A percentile compares a stretch with the other conserved stretches of the same genome.
Evolutionary conservation across 2,797 vertebrate genomes (phyloP).

Genomic region (Sardinella longiceps): DNA sequence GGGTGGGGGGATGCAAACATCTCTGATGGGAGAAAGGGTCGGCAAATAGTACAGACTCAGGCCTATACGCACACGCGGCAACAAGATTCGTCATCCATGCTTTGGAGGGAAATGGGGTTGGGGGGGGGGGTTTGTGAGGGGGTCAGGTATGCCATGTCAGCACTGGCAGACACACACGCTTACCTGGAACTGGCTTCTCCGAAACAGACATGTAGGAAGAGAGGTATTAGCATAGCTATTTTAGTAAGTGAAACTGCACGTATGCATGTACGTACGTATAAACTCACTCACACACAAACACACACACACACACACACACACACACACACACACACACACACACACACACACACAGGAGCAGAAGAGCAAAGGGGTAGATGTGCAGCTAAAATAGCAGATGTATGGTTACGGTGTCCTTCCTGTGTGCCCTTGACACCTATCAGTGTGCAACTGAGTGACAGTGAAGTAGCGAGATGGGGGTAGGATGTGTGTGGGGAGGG

Average conservation of each 20-base stretch:
- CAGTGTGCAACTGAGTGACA: neutral
- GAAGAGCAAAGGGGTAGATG: neutral
- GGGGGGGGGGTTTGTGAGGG: neutral
- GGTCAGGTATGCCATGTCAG: neutral
- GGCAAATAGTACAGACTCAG: neutral
- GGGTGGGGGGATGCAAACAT: neutral
- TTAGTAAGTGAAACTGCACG: slow-evolving; percentile 58
- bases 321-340: neutral
- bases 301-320: slow-evolving; percentile 57
- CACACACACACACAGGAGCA: neutral
- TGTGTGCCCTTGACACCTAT: neutral
- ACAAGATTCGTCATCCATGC: neutral
- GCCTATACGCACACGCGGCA: too few species aligned
- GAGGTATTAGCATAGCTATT: slow-evolving; percentile 75
- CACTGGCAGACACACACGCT: slow-evolving; percentile 60
- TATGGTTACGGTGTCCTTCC: neutral
- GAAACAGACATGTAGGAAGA: slow-evolving; percentile 86
- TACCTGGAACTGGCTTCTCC: slow-evolving; percentile 87
- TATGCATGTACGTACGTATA: slow-evolving; percentile 7
- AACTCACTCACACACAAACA: slow-evolving; percentile 30
- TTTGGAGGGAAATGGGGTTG: neutral
- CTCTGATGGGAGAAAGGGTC: neutral
- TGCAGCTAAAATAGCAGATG: neutral
- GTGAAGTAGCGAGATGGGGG: neutral
- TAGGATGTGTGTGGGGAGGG: neutral